Evolutionary conservation across 1,140 invertebrate genomes (phyloP).

Genomic region (Cherax destructor): DNA sequence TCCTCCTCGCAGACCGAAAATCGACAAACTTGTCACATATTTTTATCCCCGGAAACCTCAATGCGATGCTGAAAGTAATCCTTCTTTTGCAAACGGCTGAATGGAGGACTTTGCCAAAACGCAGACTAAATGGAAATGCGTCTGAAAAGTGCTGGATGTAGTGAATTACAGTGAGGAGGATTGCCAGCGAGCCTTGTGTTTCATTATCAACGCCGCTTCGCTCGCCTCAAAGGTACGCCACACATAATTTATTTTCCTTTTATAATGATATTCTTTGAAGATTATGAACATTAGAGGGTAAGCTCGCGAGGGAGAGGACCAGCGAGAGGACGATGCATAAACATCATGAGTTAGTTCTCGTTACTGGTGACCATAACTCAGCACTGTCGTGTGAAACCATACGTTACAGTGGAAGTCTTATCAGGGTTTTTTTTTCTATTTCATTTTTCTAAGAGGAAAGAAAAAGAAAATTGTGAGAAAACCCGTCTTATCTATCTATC

Average conservation of each 20-base stretch:
- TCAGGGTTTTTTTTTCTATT: no score
- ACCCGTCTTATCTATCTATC: no score
- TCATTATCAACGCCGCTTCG: conserved; percentile 16
- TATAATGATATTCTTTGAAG: conserved; percentile 15
- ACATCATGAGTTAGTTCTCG: not conserved
- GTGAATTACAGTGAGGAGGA: conserved; percentile 17
- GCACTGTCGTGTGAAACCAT: not conserved
- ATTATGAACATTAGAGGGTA: not conserved
- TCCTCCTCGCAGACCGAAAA: conserved; percentile 19
- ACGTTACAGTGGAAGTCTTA: no score
- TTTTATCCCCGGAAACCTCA: conserved; percentile 56
- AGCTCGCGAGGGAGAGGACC: not conserved
- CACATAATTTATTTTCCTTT: conserved; percentile 3
- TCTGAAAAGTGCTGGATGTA: conserved; percentile 41
- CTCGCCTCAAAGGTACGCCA: not conserved
- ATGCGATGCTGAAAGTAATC: conserved; percentile 61
- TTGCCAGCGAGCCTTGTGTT: not conserved
- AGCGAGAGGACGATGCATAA: not conserved
- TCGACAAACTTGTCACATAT: conserved; percentile 27
- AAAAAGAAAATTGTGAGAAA: no score
- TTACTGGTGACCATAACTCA: not conserved
- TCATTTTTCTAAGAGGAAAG: no score
- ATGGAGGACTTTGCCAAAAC: conserved; percentile 34
- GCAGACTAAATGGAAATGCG: conserved; percentile 50
- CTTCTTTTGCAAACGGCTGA: conserved; percentile 43